Evolutionary conservation across 2,113 vertebrate genomes (phyloP), one percentile per base, ranked within the genome.

Genomic region (Montifringilla adamsi): DNA sequence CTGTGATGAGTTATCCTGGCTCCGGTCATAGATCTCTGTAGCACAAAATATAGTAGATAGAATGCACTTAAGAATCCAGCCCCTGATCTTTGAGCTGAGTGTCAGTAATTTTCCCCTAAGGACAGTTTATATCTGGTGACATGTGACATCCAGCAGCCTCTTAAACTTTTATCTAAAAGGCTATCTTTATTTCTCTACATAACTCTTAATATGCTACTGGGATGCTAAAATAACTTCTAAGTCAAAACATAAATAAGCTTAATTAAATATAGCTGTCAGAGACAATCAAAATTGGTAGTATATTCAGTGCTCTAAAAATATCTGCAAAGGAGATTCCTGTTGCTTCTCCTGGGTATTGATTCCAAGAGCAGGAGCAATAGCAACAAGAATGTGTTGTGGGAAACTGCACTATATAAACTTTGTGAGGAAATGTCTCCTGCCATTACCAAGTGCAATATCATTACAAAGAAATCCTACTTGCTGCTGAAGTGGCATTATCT

Each of bases 231-330:
- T 88, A 67, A 74, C 64, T 76, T 83, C 44, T 77, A 93, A 68
- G 44, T 90, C 64, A 39, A 56, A 93, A 93, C 35, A 76, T 64
- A 92, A 84, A 74, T 13, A n/a, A 64, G 31, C 0, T 0, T 23
- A 88, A 93, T 92, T 95, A 95, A 92, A 95, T 90, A 83, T 59
- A 89, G 68, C 46, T 70, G 31, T 89, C 76, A 63, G 53, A 41
- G n/a, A 49, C 47, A 89, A 93, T 59, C 86, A 46, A 95, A 95
- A 85, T 85, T 84, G 49, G 59, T 84, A 64, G 64, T 20, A 30
- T 81, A 67, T 85, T 74, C 43, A 70, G 73, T 28, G 24, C 39
- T 93, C 85, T 90, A 95, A 83, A 95, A 95, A 85, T 67, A 86
- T 53, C 55, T 84, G 39, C 30, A 15, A 62, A 75, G 77, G 66